These are phyloP conservation scores for Porites australiensis DNA, from an alignment of 64 coral and sea anemone genomes.

Conservation along the genomic window DNA sequence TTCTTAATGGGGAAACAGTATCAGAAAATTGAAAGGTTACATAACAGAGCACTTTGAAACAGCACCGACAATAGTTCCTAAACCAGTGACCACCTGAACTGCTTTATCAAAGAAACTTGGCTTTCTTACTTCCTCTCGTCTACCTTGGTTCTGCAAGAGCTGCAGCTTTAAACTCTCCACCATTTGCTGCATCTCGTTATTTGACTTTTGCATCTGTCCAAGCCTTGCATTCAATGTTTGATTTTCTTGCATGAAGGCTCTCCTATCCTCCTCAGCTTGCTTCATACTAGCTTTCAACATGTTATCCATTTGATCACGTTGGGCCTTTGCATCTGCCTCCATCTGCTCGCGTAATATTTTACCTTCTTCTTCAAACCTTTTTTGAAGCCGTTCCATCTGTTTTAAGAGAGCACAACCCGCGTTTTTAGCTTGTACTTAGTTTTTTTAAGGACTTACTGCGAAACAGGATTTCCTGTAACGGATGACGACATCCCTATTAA, in stretches of 20 bases:
- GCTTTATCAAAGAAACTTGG: not conserved
- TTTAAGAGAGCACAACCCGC: not conserved
- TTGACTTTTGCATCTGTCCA: conserved; percentile 29
- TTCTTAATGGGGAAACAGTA: no score
- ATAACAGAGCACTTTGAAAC: no score
- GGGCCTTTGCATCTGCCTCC: conserved; percentile 42
- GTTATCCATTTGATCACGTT: conserved; percentile 69
- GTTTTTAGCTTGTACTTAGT: not conserved
- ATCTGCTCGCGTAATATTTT: conserved; percentile 57
- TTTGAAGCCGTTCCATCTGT: conserved; percentile 50
- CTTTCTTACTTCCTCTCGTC: not conserved
- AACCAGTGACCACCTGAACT: not conserved
- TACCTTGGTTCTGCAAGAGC: not conserved
- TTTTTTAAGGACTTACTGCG: not conserved
- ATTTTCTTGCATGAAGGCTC: conserved; percentile 35
- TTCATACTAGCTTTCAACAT: conserved; percentile 75
- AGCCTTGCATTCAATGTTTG: conserved; percentile 40
- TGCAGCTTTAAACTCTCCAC: not conserved
- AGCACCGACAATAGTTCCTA: not conserved
- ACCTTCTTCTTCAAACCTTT: conserved; percentile 54
- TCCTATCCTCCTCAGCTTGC: conserved; percentile 18
- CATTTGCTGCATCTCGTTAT: not conserved
- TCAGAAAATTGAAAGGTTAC: no score
- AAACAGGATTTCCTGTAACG: not conserved
- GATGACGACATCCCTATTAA: no score